Conservation (phyloP, 1,140 invertebrate genomes). For the Drosophila obscura region DNA sequence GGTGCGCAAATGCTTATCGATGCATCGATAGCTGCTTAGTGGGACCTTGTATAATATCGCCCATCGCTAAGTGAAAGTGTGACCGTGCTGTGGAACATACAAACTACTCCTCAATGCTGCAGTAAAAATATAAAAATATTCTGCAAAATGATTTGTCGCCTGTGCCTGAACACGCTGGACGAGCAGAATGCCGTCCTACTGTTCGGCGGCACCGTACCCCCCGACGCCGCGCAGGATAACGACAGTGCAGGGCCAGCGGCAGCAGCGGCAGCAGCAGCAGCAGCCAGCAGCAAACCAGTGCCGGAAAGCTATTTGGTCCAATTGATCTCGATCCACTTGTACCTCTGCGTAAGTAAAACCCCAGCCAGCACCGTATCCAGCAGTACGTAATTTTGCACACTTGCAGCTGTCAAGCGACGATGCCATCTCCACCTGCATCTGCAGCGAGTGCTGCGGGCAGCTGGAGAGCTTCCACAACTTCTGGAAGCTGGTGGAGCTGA, state of each 20-base stretch:
- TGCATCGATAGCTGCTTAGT: no score
- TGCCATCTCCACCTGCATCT: conserved; percentile 73
- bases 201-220: conserved; percentile 40
- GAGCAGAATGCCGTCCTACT: conserved; percentile 64
- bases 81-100: conserved; percentile 19
- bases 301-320: conserved; percentile 78
- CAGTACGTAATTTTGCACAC: neutral
- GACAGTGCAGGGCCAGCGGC: conserved; percentile 33
- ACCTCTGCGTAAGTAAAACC: conserved; percentile 69
- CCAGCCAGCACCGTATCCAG: neutral
- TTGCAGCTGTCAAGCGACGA: conserved; percentile 68
- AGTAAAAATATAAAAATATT: conserved; percentile 25
- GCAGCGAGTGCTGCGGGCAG: conserved; percentile 63
- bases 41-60: no score
- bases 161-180: conserved; percentile 68
- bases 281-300: conserved; percentile 47
- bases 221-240: conserved; percentile 17
- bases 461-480: conserved; percentile 76
- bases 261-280: conserved; percentile 39
- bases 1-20: no score
- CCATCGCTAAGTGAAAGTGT: conserved; percentile 7
- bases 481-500: conserved; percentile 70
- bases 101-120: conserved; percentile 25
- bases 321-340: conserved; percentile 77
- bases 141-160: conserved; percentile 75